Base-by-base conservation (phyloP, 1,140 invertebrate genomes). In the Drosophila micromelanica region DNA sequence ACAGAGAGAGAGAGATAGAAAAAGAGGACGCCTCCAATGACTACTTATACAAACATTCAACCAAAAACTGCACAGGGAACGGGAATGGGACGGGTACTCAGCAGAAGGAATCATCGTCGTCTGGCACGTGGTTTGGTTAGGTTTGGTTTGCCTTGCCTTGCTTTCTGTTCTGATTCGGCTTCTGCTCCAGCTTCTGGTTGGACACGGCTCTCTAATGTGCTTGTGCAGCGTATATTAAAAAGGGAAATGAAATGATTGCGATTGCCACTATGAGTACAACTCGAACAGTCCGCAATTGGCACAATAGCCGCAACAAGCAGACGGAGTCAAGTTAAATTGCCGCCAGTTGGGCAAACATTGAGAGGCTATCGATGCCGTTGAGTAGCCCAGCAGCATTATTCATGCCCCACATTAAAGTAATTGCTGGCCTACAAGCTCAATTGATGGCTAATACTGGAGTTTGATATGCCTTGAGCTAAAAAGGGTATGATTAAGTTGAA, bases 141-240 rank as follows among this genome's bases (percentile, higher is more conserved):
- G 15, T 55, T 32, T 38, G 37, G 8, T 17, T 42, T 49, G 35
- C 20, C 32, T 17, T 23, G 23, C 32, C 23, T 45, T 5, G 15
- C n/a, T n/a, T n/a, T n/a, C n/a, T n/a, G n/a, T 4, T 27, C 13
- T 48, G 13, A 4, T 30, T 43, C 30, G n/a, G 8, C 0, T 56
- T 42, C 35, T 3, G 48, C 8, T 38, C n/a, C 54, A 59, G 56
- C 8, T 52, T 40, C 46, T 27, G 13, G 9, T 32, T 45, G 20
- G 40, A 11, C 38, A 12, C 67, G 70, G 7, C 46, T 64, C 68
- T 87, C 75, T 86, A 87, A 86, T 86, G 78, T 86, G 81, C 81
- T 87, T 86, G 81, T 86, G 81, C 81, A 86, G 82, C 81, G 81
- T 86, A 86, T 87, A 87, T 87, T 87, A 87, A 87, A 87, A 87